Percentiles rank a stretch among this genome's conserved stretches.
phyloP scores from a whole-genome alignment of 2,113 vertebrate species.

The Psammodynastes pulverulentus region DNA sequence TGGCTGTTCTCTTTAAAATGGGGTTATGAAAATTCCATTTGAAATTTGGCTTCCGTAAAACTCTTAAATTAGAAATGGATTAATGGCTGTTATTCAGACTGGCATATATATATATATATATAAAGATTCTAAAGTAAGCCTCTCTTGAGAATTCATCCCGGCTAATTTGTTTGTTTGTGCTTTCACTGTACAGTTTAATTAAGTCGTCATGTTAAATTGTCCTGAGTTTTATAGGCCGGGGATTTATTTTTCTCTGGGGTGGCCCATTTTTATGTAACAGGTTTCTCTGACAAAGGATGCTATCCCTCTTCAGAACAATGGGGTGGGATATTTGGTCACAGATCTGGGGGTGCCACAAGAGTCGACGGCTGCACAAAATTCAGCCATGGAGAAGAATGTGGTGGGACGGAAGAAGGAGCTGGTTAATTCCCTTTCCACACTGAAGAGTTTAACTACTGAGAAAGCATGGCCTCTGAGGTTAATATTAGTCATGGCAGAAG shows the following conservation, averaged over 20 bases:
- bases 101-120: too few relatives aligned
- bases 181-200: slow-evolving; percentile 30
- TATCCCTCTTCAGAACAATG: not conserved
- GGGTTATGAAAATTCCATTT: not conserved
- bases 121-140: slow-evolving; percentile 5
- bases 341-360: not conserved
- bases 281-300: slow-evolving; percentile 11
- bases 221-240: slow-evolving; percentile 37
- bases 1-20: not conserved
- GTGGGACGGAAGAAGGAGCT: not conserved
- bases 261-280: slow-evolving; percentile 26
- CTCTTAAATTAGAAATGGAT: slow-evolving; percentile 17
- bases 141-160: slow-evolving; percentile 28
- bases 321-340: not conserved
- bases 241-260: slow-evolving; percentile 34
- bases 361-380: not conserved
- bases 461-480: not conserved
- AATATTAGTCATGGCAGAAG: not conserved
- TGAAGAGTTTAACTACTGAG: not conserved
- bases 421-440: too few relatives aligned
- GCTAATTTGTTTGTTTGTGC: slow-evolving; percentile 32
- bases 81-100: slow-evolving; percentile 7
- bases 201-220: slow-evolving; percentile 30
- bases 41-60: not conserved
- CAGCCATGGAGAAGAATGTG: not conserved